Percentiles rank a stretch among this genome's conserved stretches.
phyloP scores from a whole-genome alignment of 2,113 vertebrate species.

The Turdus rufiventris region DNA sequence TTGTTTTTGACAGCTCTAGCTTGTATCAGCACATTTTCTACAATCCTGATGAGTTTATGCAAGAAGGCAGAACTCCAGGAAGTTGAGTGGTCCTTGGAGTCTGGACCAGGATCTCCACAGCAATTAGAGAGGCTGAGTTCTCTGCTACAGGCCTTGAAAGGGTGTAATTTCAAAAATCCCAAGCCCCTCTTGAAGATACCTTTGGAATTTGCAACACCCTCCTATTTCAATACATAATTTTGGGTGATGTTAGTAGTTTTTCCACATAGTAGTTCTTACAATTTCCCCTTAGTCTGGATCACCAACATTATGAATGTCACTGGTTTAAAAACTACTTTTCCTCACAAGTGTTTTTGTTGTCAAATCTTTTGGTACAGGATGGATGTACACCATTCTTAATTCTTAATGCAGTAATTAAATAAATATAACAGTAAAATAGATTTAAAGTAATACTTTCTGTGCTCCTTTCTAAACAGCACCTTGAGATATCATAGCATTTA shows the following conservation, averaged over 20 bases:
- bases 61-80: neutral
- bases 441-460: neutral
- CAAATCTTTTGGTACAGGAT: neutral
- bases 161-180: neutral
- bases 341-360: neutral
- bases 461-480: neutral
- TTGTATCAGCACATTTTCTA: neutral
- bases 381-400: neutral
- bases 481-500: neutral
- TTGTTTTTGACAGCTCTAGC: neutral
- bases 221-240: neutral
- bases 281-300: neutral
- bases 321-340: neutral
- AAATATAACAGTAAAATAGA: neutral
- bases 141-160: neutral
- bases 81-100: neutral
- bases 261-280: neutral
- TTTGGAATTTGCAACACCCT: neutral
- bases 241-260: neutral
- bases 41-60: neutral
- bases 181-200: neutral
- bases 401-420: neutral
- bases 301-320: neutral
- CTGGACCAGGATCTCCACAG: neutral
- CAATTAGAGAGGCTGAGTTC: neutral